Base-by-base conservation (phyloP, 2,113 vertebrate species). In the Apteryx mantelli region DNA sequence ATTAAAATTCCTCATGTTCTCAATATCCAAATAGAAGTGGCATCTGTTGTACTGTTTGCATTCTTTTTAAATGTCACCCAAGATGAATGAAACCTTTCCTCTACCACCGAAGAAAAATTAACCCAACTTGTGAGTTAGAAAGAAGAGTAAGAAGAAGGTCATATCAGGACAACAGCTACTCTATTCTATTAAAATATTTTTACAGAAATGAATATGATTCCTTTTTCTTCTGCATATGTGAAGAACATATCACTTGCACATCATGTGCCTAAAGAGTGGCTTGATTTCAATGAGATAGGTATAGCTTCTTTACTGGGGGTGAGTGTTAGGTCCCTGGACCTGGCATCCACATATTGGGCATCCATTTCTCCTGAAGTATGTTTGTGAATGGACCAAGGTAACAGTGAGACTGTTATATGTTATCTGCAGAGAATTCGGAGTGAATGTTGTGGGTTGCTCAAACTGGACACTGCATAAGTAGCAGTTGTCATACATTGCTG, bases 11-110 rank as follows among this genome's bases (percentile, higher is more conserved):
- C 53, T 89, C 2, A 17, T 63, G 25, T 85, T 96, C 94, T 81
- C 20, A 65, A 14, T 50, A 77, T 58, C 20, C 18, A 91, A 38
- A 78, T 22, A 79, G 13, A 66, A 88, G 11, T 2, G 25, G 5
- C 20, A 73, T 58, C 12, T 69, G 9, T 73, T 82, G 18, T 61
- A 75, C 10, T 63, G 14, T 22, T 86, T 90, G 17, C 18, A 71
- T 77, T 90, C 60, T 84, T 86, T 94, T 79, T 44, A 82, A 80
- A 22, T 63, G 26, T 79, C 82, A 85, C 17, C 30, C 22, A 64
- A 73, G 14, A 87, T 30, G 36, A 74, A 91, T 40, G 24, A 65
- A 90, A 88, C 11, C 9, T 91, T 84, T 46, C 28, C 15, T 93
- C 7, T 88, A 32, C 46, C 56, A 68, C 34, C 44, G 60, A 96